A percentile compares a stretch with the other conserved stretches of the same genome.
Conservation (phyloP, 2,113 vertebrate species). For the Onychorhynchus coronatus region DNA sequence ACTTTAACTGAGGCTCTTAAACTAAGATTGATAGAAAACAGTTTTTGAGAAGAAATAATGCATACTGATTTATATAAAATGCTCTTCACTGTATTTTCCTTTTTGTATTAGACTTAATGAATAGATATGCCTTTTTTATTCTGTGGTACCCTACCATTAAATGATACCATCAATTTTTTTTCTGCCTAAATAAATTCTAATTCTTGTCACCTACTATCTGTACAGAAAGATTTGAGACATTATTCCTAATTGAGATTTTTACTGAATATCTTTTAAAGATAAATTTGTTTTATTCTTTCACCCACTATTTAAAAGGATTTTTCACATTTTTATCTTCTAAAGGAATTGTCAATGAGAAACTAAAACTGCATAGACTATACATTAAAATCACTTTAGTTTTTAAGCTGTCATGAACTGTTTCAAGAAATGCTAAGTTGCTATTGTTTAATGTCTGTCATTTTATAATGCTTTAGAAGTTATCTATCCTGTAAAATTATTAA, state of each 20-base stretch:
- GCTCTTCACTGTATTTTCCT: conserved; percentile 73
- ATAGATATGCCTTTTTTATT: conserved; percentile 78
- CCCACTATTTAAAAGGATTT: conserved; percentile 86
- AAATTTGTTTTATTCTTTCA: conserved; percentile 90
- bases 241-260: conserved; percentile 86
- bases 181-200: conserved; percentile 80
- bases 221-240: conserved; percentile 78
- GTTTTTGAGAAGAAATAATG: conserved; percentile 72
- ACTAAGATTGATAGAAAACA: conserved; percentile 74
- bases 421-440: conserved; percentile 87
- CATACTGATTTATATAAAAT: conserved; percentile 75
- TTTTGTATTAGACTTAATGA: conserved; percentile 79
- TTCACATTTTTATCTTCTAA: conserved; percentile 87
- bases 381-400: conserved; percentile 92
- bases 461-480: conserved; percentile 89
- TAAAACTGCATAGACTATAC: conserved; percentile 85
- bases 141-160: conserved; percentile 80
- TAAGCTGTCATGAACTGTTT: conserved; percentile 89
- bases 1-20: conserved; percentile 67
- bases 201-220: conserved; percentile 78
- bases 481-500: conserved; percentile 91
- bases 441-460: conserved; percentile 92
- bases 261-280: conserved; percentile 84
- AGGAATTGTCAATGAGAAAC: conserved; percentile 86
- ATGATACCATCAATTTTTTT: conserved; percentile 75